A percentile compares a stretch with the other conserved stretches of the same genome.
Conservation (phyloP, 2,113 vertebrate species). For the Struthidea cinerea region DNA sequence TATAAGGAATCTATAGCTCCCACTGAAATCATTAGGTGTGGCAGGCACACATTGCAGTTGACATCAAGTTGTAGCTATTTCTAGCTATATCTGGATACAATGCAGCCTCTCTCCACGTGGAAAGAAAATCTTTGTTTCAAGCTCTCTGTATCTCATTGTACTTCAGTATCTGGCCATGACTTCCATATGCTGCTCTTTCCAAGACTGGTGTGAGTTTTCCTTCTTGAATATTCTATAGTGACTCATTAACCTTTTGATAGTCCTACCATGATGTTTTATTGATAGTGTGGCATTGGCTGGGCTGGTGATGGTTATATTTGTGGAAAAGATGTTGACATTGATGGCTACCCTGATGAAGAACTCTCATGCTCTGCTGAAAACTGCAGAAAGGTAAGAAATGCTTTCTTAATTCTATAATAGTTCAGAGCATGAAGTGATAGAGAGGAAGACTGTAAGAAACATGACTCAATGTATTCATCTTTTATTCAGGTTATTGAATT, state of each 20-base stretch:
- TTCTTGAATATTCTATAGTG: neutral
- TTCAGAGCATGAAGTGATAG: neutral
- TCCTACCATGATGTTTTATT: conserved; percentile 9
- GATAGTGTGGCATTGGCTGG: conserved; percentile 91
- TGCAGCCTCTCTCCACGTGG: neutral
- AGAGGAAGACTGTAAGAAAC: neutral
- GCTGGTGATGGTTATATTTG: conserved; percentile 92
- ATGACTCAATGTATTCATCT: neutral
- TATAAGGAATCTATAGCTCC: neutral
- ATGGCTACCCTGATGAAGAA: conserved; percentile 86
- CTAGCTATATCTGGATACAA: neutral
- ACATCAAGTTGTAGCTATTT: neutral
- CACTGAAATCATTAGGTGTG: neutral
- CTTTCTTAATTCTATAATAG: neutral
- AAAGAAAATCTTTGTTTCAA: neutral
- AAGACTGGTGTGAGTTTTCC: neutral
- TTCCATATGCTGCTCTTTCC: neutral
- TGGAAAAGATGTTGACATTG: conserved; percentile 93
- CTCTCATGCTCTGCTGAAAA: conserved; percentile 80
- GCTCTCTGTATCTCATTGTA: neutral
- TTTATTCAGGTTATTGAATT: neutral
- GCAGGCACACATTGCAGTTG: neutral
- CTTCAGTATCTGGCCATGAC: neutral
- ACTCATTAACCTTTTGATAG: neutral
- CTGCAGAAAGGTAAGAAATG: conserved; percentile 85